Evolutionary conservation across 2,113 vertebrate genomes (phyloP).

Genomic region (Dicrurus megarhynchus): DNA sequence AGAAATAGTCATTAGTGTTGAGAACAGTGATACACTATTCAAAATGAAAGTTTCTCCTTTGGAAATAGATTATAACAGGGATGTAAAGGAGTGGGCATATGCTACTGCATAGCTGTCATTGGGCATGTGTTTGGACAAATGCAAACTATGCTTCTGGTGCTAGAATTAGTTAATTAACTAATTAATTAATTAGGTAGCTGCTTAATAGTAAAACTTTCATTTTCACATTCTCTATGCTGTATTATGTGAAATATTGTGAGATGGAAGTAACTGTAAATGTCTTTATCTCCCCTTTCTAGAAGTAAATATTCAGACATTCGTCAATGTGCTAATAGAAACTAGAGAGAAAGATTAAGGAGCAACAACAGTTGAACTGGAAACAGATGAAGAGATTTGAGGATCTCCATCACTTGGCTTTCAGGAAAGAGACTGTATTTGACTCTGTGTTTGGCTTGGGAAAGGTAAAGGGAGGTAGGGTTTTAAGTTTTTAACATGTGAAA

Average conservation of each 20-base stretch:
- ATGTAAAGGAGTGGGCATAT: background rate
- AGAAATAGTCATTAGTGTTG: background rate
- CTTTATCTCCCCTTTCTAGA: conserved; percentile 31
- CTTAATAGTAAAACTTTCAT: background rate
- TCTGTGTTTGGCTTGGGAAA: background rate
- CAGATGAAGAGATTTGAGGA: background rate
- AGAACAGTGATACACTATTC: background rate
- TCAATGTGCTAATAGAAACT: conserved; percentile 29
- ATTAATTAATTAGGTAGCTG: background rate
- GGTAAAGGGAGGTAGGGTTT: background rate
- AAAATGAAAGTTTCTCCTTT: background rate
- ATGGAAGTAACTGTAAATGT: background rate
- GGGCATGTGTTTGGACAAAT: background rate
- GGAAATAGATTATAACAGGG: background rate
- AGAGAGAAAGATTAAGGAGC: conserved; percentile 34
- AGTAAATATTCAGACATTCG: conserved; percentile 35
- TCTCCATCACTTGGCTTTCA: background rate
- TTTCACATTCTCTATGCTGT: background rate
- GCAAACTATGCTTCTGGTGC: background rate
- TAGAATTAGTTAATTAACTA: background rate
- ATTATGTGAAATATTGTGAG: background rate
- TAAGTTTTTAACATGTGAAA: background rate
- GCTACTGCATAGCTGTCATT: background rate
- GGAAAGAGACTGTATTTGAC: background rate
- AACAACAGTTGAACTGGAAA: background rate